Percentiles rank a stretch among this genome's conserved stretches.
Conservation (phyloP, 2,888 invertebrate genomes). For the Lasioglossum oenotherae region DNA sequence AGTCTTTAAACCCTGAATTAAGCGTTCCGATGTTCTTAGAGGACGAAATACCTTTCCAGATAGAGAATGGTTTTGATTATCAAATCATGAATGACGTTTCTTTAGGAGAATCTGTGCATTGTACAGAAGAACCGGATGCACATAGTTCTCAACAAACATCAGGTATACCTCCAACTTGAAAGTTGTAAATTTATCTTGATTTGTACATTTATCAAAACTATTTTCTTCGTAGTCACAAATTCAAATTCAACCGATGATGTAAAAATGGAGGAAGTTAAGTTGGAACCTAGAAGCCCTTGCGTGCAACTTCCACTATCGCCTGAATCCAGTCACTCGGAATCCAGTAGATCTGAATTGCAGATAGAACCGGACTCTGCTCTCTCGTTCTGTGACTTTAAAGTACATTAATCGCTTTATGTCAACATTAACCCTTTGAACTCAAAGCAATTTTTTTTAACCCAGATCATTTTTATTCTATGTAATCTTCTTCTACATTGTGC, state of each 20-base stretch:
- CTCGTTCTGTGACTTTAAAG: constrained; percentile 63
- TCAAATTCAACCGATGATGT: constrained; percentile 38
- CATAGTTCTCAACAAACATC: constrained; percentile 26
- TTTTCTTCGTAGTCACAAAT: constrained; percentile 28
- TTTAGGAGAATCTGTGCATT: constrained; percentile 58
- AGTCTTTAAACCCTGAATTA: constrained; percentile 77
- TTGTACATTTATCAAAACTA: constrained; percentile 8
- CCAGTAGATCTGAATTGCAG: constrained; percentile 75
- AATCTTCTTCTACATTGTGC: too few relatives aligned
- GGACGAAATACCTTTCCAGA: constrained; percentile 69
- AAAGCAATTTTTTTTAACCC: too few relatives aligned
- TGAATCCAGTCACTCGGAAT: constrained; percentile 76
- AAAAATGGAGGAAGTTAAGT: constrained; percentile 70
- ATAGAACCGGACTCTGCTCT: constrained; percentile 56
- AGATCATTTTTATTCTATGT: too few relatives aligned
- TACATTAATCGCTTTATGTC: constrained; percentile 32
- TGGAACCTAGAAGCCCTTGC: constrained; percentile 74
- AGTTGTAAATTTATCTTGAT: neutral
- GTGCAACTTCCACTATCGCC: constrained; percentile 75
- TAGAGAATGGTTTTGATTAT: constrained; percentile 28
- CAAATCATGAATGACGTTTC: constrained; percentile 55
- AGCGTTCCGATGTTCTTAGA: constrained; percentile 76
- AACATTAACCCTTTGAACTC: neutral
- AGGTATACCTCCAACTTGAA: constrained; percentile 42
- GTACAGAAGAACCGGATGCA: constrained; percentile 20